A percentile compares a stretch with the other conserved stretches of the same genome.
Evolutionary conservation across 53 echinoderm and acorn worm genomes (phyloP).

Genomic region (Apostichopus leukothele): DNA sequence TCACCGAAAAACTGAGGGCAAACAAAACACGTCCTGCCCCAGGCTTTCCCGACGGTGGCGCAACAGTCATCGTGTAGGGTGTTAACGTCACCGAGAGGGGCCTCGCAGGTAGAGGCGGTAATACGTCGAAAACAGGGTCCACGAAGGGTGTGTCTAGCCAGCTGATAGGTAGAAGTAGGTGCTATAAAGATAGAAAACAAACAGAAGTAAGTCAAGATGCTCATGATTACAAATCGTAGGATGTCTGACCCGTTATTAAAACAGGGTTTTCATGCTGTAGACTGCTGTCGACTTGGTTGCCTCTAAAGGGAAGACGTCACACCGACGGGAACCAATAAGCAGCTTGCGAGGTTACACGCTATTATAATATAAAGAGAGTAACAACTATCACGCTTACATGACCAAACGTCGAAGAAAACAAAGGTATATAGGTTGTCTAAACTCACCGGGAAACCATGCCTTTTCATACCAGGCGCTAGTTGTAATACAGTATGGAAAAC

Average conservation of each 20-base stretch:
- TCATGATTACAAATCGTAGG: not conserved
- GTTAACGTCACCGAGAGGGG: slow-evolving; percentile 79
- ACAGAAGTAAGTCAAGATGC: not conserved
- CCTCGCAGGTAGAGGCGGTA: slow-evolving; percentile 67
- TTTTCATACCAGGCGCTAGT: too few species aligned
- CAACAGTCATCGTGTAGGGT: slow-evolving; percentile 97
- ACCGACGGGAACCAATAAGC: not conserved
- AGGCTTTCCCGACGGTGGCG: slow-evolving; percentile 83
- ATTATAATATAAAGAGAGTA: not conserved
- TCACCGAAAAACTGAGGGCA: slow-evolving; percentile 89
- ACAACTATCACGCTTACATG: not conserved
- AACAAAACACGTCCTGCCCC: slow-evolving; percentile 84
- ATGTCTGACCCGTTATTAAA: slow-evolving; percentile 14
- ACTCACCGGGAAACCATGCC: not conserved
- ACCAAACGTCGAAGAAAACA: not conserved
- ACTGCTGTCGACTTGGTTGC: not conserved
- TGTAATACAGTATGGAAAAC: too few species aligned
- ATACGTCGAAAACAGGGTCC: slow-evolving; percentile 88
- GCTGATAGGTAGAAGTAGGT: slow-evolving; percentile 44
- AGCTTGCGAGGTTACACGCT: not conserved
- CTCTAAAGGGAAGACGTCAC: not conserved
- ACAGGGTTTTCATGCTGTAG: not conserved
- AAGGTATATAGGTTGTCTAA: not conserved
- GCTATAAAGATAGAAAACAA: slow-evolving; percentile 3
- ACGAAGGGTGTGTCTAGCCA: slow-evolving; percentile 77